Base-by-base conservation (phyloP, 2,797 vertebrate genomes). In the Gymnothorax javanicus region DNA sequence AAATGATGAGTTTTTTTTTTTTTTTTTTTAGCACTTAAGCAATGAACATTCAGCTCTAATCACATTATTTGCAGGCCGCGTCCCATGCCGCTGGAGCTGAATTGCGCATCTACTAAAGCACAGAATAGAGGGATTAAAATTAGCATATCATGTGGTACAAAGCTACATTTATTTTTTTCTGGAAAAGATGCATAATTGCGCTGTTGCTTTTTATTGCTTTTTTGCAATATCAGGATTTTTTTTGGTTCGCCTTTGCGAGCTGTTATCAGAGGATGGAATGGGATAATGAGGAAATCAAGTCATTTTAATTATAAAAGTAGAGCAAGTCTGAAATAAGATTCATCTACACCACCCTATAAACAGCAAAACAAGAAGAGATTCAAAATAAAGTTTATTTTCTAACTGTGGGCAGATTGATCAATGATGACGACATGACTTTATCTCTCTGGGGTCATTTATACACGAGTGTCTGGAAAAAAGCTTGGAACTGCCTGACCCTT, bases 301-400 rank as follows among this genome's bases (percentile, higher is more conserved):
- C 50, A 56, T 8, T 17, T 23, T 69, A 20, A 54, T 56, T 7
- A 81, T n/a, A 33, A 81, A 54, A 52, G 88, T 87, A 84, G 73
- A 58, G 77, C 13, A 88, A 64, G 85, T 88, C 87, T 90, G 88
- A 90, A 87, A 88, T 86, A 91, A 87, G 73, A 84, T 85, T 90
- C 88, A 69, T 91, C 82, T 90, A 82, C 71, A 86, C 89, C 90
- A 57, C 77, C 90, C 88, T 90, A 77, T 62, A 89, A 59, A 84
- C 88, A 86, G 91, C 89, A 90, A 75, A 58, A 88, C 2, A 25
- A 87, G 86, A 77, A 88, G 89, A 89, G 84, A 90, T 90, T 89
- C 88, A 86, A 83, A 90, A 89, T 85, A 89, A 90, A 87, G 83
- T 73, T 87, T 89, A 87, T 90, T 88, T 87, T 88, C 83, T 85